Percentiles rank a stretch among this genome's conserved stretches.
phyloP scores from a whole-genome alignment of 2,888 invertebrate species.

The Pammene fasciana region DNA sequence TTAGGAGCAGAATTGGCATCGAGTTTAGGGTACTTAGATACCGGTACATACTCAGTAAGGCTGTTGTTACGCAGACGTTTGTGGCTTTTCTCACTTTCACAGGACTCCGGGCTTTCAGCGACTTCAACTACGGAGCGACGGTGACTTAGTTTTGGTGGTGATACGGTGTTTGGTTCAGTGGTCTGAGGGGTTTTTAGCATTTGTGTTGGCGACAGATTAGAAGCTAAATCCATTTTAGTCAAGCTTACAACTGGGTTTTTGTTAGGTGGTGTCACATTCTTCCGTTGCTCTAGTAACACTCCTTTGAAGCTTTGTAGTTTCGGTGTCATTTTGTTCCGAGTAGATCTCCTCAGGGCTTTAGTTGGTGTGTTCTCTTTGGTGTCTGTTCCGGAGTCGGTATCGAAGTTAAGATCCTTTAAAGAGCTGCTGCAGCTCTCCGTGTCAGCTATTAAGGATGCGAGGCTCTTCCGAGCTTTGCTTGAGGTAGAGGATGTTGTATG shows the following conservation, averaged over 20 bases:
- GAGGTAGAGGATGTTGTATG: constrained; percentile 75
- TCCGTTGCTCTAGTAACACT: constrained; percentile 68
- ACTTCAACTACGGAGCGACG: constrained; percentile 67
- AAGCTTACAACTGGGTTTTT: constrained; percentile 65
- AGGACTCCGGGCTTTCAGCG: constrained; percentile 73
- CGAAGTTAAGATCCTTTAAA: constrained; percentile 77
- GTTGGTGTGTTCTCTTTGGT: constrained; percentile 78
- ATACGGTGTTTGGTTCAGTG: constrained; percentile 57
- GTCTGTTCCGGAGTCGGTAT: constrained; percentile 74
- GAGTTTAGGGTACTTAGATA: constrained; percentile 66
- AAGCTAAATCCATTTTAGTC: constrained; percentile 70
- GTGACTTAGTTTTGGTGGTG: constrained; percentile 72
- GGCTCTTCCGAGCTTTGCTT: constrained; percentile 74
- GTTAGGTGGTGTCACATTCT: constrained; percentile 60
- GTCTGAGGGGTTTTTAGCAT: constrained; percentile 75
- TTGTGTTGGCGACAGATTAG: constrained; percentile 67
- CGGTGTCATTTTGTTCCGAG: constrained; percentile 64
- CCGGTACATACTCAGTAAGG: constrained; percentile 62
- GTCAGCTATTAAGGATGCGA: constrained; percentile 76
- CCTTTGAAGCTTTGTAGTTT: constrained; percentile 74
- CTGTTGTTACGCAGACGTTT: constrained; percentile 72
- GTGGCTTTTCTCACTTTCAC: constrained; percentile 70
- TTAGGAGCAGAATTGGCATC: constrained; percentile 68
- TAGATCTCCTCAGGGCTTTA: constrained; percentile 61
- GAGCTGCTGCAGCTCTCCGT: constrained; percentile 81